These are phyloP conservation scores for Pangasius larnaudii DNA, from an alignment of 2,797 vertebrate species.

Conservation along the genomic window DNA sequence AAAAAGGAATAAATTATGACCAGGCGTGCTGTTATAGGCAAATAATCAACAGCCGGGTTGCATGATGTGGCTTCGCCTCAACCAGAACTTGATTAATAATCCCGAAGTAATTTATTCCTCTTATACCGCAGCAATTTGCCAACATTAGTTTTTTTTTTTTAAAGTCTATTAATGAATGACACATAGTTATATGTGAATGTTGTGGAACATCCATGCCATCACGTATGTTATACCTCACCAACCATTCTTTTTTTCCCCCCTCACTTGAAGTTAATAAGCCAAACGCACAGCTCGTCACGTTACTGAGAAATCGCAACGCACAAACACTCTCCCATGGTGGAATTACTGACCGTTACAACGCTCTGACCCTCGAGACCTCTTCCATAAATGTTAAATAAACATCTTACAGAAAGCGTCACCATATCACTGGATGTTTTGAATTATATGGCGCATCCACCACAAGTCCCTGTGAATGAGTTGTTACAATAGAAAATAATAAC, in stretches of 20 bases:
- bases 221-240: conserved; percentile 3
- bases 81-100: conserved; percentile 16
- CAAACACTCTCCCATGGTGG: neutral
- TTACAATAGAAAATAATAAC: neutral
- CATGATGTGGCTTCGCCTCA: neutral
- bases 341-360: neutral
- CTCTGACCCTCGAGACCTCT: neutral
- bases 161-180: neutral
- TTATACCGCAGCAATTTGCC: neutral
- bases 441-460: neutral
- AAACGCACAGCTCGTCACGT: neutral
- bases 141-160: neutral
- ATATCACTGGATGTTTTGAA: neutral
- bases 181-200: neutral
- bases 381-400: neutral
- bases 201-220: neutral
- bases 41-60: conserved; percentile 17
- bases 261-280: neutral
- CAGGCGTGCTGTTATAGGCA: conserved; percentile 3
- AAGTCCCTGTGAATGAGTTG: neutral
- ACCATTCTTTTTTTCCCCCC: too few species aligned
- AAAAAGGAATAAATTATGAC: conserved; percentile 4
- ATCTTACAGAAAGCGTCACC: neutral
- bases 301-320: neutral
- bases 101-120: neutral